Conservation (phyloP, 2,113 vertebrate species). For the Emydura subglobosa region DNA sequence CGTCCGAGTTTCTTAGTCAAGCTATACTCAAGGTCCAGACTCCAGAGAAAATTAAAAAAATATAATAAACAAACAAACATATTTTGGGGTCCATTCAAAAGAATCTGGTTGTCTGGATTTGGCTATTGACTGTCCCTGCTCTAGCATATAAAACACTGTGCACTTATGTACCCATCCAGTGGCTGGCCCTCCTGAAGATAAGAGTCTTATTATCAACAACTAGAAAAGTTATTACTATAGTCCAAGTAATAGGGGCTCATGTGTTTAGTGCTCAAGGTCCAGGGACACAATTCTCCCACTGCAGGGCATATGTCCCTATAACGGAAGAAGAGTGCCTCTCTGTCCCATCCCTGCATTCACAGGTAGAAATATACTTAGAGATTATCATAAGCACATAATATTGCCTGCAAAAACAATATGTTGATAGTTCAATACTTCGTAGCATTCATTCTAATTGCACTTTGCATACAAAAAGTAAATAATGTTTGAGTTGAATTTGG, state of each 20-base stretch:
- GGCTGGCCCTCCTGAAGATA: background rate
- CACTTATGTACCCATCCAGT: background rate
- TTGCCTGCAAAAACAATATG: background rate
- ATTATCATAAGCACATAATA: background rate
- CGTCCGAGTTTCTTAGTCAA: background rate
- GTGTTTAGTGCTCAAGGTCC: background rate
- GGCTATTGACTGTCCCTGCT: background rate
- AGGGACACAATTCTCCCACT: background rate
- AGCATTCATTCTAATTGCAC: background rate
- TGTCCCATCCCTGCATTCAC: background rate
- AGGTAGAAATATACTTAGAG: background rate
- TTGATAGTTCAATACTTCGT: background rate
- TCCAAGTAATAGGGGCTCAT: background rate
- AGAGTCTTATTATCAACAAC: background rate
- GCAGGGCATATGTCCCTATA: background rate
- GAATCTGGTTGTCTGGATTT: background rate
- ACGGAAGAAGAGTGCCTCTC: rapidly evolving
- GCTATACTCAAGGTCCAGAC: background rate
- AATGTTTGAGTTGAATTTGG: background rate
- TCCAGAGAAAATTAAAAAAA: background rate
- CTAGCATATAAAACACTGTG: background rate
- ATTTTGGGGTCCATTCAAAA: background rate
- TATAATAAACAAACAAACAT: background rate
- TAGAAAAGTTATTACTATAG: background rate
- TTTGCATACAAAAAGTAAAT: background rate